Base-by-base conservation (phyloP, 2,797 vertebrate genomes). In the Mormyrops boulengeri region DNA sequence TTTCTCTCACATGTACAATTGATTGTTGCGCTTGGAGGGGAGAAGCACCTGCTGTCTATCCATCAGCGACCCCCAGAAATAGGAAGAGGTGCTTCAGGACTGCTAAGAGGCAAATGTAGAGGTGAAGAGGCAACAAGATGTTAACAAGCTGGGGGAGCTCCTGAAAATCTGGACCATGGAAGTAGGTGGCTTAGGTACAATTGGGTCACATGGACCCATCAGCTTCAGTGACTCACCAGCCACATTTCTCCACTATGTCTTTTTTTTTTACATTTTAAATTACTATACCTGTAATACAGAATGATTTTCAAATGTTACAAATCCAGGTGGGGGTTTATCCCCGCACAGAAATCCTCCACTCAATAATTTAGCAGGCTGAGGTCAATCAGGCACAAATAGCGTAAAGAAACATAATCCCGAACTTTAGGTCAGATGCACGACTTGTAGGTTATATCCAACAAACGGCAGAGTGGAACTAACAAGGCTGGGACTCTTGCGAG, bases 31-130 rank as follows among this genome's bases (percentile, higher is more conserved):
- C 73, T 90, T 89, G 90, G 87, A 88, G 91, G 90, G 91, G 90
- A 91, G 91, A 91, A 92, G 92, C 91, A 93, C 91, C 93, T 94
- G 93, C 91, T 92, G 91, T 93, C 91, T 91, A 93, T 93, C 92
- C 91, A 93, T 93, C 93, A 93, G 91, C 88, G 69, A 73, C 66
- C 85, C 89, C 90, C 41, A 12, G 89, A 91, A 88, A 88, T 92
- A 90, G 91, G 90, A 77, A 6, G 92, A 41, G n/a, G 55, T n/a
- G n/a, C 19, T n/a, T 9, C 66, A 5, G 22, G 52, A 60, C 50
- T 30, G 52, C 77, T 22, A 26, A 34, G 38, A 53, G 50, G 52
- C 49, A 17, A n/a, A 19, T 49, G 7, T 50, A 19, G 14, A 26
- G 41, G 60, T 22, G 87, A 49, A 69, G 57, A 47, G n/a, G n/a